These are phyloP conservation scores for Drosophila mimica DNA, from an alignment of 2,888 invertebrate genomes.

Conservation along the genomic window DNA sequence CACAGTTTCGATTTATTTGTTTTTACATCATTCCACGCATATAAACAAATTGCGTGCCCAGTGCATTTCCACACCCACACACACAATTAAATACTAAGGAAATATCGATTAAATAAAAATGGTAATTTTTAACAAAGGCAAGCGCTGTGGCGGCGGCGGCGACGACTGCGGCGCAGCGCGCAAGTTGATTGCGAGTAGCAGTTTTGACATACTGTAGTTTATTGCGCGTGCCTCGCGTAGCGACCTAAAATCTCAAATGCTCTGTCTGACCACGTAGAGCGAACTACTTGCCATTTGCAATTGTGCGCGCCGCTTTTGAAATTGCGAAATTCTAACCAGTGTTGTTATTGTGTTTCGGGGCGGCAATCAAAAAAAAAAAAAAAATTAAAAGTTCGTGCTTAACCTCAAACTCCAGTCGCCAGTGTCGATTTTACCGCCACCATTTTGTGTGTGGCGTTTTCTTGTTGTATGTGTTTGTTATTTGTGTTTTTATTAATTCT, in stretches of 20 bases:
- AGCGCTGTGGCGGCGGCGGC: constrained; percentile 7
- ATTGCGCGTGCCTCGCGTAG: constrained; percentile 68
- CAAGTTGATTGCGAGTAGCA: constrained; percentile 47
- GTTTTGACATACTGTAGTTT: constrained; percentile 41
- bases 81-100: constrained; percentile 38
- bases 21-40: constrained; percentile 66
- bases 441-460: constrained; percentile 65
- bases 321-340: constrained; percentile 34
- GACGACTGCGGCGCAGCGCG: constrained; percentile 50
- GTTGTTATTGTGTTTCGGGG: constrained; percentile 64
- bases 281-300: constrained; percentile 25
- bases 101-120: constrained; percentile 77
- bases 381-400: constrained; percentile 41
- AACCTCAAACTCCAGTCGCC: constrained; percentile 60
- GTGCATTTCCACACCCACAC: constrained; percentile 48
- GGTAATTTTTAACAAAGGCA: constrained; percentile 62
- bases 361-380: constrained; percentile 27
- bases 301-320: constrained; percentile 18
- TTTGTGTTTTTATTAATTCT: constrained; percentile 52
- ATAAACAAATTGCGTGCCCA: constrained; percentile 52
- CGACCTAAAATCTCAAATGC: constrained; percentile 53
- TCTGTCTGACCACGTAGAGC: constrained; percentile 30
- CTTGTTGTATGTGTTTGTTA: constrained; percentile 32
- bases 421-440: constrained; percentile 64
- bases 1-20: constrained; percentile 43